Base-by-base conservation (phyloP, 2,113 vertebrate species). In the Beaufortia kweichowensis region DNA sequence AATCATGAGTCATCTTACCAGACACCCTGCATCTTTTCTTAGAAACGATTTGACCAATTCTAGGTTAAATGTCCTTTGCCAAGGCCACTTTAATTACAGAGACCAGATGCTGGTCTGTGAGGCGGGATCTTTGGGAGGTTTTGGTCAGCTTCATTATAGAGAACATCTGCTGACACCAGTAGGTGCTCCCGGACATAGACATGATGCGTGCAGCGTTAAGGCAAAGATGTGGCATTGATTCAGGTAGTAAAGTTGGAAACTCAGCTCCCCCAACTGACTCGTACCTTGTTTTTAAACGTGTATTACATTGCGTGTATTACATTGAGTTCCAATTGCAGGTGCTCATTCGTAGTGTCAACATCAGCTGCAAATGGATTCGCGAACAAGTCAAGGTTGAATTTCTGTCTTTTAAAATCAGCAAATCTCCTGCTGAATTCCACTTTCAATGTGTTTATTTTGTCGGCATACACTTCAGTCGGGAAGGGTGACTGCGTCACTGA, bases 61-160 rank as follows among this genome's bases (percentile, higher is more conserved):
- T 59, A 59, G 56, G 24, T 6, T 15, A 28, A 59, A 59, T 61
- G 59, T 33, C n/a, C n/a, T n/a, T n/a, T 7, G 28, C 57, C 15
- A 57, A 26, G 12, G 23, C 56, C 14, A 61, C 59, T 61, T 61
- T 61, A 2, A 61, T 31, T n/a, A 61, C 28, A 0, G 17, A 31
- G 28, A 31, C 28, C 17, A 61, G 59, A 60, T 29, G 57, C 26
- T 60, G 57, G 26, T 29, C 56, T 14, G 5, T 31, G 15, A n/a
- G 7, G 15, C 6, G 3, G 28, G 59, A 61, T 60, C 24, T n/a
- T 15, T 61, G 59, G 17, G 59, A 63, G 33, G 31, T 65, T 19
- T 64, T 64, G 35, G n/a, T 41, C 11, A 64, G n/a, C 4, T 65
- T 41, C 35, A 65, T 65, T 65, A 65, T 41, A 6, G 35, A 65